Evolutionary conservation across 2,888 invertebrate species (phyloP), one percentile per base, ranked within the genome.

Genomic region (Hanleya hanleyi): DNA sequence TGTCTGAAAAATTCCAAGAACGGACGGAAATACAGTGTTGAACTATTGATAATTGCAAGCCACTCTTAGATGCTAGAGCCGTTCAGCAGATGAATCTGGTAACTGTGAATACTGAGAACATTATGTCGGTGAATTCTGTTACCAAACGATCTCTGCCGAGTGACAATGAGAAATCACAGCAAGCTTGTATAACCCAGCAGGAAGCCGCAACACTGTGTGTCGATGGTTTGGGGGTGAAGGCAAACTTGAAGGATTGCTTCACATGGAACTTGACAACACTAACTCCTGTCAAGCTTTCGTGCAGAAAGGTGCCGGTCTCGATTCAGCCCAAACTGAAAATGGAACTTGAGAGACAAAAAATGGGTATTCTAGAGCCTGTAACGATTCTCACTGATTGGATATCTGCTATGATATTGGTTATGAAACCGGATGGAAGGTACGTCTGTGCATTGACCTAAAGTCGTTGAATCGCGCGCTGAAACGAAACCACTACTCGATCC

Each of bases 241-340:
- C 77, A n/a, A 57, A 61, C n/a, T n/a, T n/a, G n/a, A n/a, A n/a
- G n/a, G n/a, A n/a, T n/a, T n/a, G n/a, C n/a, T n/a, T n/a, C n/a
- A 33, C 64, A 76, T 64, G 38, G 65, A 62, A 73, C 76, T 75
- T n/a, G 77, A 71, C 29, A 71, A 69, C 38, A 32, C 66, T 33
- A 71, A 73, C 32, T 49, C 67, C 5, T 65, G 76, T 51, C 50
- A 69, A 49, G n/a, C n/a, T n/a, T n/a, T n/a, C n/a, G n/a, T n/a
- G n/a, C n/a, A n/a, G n/a, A n/a, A n/a, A n/a, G n/a, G 70, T 78
- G 5, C 76, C 77, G 1, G 49, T 76, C 29, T 66, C 70, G 5
- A 2, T 73, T 2, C 74, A 70, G 18, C 33, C 26, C 26, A 66
- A 74, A 47, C 33, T 78, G 12, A 73, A 73, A 64, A 22, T 33